phyloP scores from a whole-genome alignment of 2,113 vertebrate species.

The Talpa occidentalis region DNA sequence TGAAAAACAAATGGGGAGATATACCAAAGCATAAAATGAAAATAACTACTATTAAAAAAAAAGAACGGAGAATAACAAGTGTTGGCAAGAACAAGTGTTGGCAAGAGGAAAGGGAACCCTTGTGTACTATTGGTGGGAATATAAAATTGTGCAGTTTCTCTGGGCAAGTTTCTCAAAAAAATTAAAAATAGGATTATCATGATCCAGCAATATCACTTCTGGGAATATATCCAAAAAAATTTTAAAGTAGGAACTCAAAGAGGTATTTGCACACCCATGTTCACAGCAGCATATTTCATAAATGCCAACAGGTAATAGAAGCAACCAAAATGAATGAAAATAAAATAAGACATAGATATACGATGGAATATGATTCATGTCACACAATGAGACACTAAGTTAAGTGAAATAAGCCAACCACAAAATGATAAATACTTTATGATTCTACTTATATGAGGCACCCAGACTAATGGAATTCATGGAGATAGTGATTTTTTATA shows the following conservation, averaged over 20 bases:
- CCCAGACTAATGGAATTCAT: background rate
- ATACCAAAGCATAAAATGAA: background rate
- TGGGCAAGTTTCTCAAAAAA: background rate
- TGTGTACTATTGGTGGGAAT: background rate
- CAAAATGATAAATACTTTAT: background rate
- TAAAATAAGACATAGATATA: too few species aligned
- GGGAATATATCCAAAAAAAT: background rate
- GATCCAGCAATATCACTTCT: background rate
- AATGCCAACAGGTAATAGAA: background rate
- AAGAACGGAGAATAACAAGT: background rate
- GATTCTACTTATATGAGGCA: background rate
- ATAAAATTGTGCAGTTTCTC: fast-evolving
- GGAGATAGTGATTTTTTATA: background rate
- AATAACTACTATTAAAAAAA: background rate
- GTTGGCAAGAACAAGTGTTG: background rate
- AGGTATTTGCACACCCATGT: background rate
- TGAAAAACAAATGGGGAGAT: background rate
- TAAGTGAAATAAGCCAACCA: background rate
- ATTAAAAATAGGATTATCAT: background rate
- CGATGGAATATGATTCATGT: background rate
- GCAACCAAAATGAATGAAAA: background rate
- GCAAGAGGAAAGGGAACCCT: background rate
- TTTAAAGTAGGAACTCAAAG: background rate
- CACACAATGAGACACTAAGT: background rate
- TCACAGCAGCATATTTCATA: background rate